These are phyloP conservation scores for Pseudanteris insignis DNA, from an alignment of 2,888 invertebrate species.

Conservation along the genomic window DNA sequence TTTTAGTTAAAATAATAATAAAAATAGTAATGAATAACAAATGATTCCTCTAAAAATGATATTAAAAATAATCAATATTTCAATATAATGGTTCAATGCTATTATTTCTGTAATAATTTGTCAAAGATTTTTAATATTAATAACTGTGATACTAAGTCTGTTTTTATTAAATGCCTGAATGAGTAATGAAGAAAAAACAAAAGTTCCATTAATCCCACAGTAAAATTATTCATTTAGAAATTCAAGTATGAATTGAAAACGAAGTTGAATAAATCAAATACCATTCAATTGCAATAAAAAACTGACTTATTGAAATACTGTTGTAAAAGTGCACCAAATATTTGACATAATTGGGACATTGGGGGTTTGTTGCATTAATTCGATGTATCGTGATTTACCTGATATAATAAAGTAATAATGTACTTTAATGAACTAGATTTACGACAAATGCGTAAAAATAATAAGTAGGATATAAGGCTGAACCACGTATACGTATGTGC, in stretches of 20 bases:
- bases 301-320: slow-evolving; percentile 5
- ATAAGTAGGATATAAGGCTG: slow-evolving; percentile 66
- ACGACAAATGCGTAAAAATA: slow-evolving; percentile 49
- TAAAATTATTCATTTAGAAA: no score
- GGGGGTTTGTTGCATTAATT: slow-evolving; percentile 43
- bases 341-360: slow-evolving; percentile 10
- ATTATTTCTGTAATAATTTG: slow-evolving; percentile 15
- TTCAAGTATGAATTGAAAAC: slow-evolving; percentile 5
- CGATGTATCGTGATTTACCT: slow-evolving; percentile 47
- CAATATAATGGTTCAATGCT: slow-evolving; percentile 14
- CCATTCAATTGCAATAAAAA: slow-evolving; percentile 32
- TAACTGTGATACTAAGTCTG: slow-evolving; percentile 23
- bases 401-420: slow-evolving; percentile 45
- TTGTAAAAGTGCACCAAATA: slow-evolving; percentile 24
- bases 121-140: not conserved
- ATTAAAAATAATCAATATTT: slow-evolving; percentile 4
- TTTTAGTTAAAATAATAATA: no score
- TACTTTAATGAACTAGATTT: slow-evolving; percentile 46
- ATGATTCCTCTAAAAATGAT: not conserved
- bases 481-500: slow-evolving; percentile 68
- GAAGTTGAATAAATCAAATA: no score
- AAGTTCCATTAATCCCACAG: no score
- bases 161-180: slow-evolving; percentile 7
- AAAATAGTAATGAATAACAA: no score
- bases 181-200: no score